phyloP scores from a whole-genome alignment of 2,797 vertebrate genomes.

The Parambassis ranga region DNA sequence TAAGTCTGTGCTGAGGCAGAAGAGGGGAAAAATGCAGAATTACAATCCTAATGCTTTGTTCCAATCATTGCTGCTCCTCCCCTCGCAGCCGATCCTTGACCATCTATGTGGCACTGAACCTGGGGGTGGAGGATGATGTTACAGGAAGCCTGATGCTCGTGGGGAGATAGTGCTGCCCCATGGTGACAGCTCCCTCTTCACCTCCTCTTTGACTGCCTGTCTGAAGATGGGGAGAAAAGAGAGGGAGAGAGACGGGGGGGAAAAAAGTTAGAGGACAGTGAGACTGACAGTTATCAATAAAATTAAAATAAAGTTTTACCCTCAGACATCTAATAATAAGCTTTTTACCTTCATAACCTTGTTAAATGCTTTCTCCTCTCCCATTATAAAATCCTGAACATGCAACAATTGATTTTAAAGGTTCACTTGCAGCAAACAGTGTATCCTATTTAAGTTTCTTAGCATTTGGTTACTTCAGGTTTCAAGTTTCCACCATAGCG shows the following conservation, averaged over 20 bases:
- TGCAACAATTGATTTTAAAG: neutral
- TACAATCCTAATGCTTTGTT: slow-evolving; percentile 82
- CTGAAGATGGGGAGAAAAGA: slow-evolving; percentile 68
- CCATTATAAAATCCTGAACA: no score
- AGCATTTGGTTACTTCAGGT: neutral
- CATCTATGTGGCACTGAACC: slow-evolving; percentile 60
- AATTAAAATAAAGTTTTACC: no score
- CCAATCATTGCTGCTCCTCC: slow-evolving; percentile 25
- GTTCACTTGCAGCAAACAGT: no score
- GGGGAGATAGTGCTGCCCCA: slow-evolving; percentile 65
- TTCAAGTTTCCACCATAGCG: neutral
- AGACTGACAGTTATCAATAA: neutral
- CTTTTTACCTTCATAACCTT: no score
- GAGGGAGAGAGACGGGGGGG: no score
- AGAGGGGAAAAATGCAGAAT: slow-evolving; percentile 5
- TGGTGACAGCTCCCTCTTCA: slow-evolving; percentile 83
- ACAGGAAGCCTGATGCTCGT: slow-evolving; percentile 80
- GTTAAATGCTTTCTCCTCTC: no score
- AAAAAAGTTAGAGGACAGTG: neutral
- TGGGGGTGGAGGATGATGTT: slow-evolving; percentile 77
- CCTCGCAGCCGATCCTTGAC: slow-evolving; percentile 31
- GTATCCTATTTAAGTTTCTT: no score
- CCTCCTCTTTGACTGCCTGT: slow-evolving; percentile 85
- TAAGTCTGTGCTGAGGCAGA: slow-evolving; percentile 42
- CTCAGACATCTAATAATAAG: no score